These are phyloP conservation scores for Thalpophila matura DNA, from an alignment of 2,888 invertebrate genomes.

Conservation along the genomic window DNA sequence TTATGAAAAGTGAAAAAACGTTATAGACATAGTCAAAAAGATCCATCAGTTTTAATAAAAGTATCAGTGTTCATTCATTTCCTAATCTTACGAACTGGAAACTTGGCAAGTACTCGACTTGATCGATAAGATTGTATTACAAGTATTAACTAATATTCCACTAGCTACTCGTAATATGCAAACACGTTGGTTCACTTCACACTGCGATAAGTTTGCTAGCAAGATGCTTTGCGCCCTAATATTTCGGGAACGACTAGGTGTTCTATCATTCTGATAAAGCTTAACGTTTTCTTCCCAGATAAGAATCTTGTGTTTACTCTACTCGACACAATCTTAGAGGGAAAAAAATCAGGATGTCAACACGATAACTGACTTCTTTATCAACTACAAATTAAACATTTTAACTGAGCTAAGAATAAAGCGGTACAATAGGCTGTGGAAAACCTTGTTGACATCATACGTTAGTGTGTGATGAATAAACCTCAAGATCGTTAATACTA, in stretches of 20 bases:
- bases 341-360: constrained; percentile 85
- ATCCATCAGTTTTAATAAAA: not conserved
- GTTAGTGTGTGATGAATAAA: constrained; percentile 36
- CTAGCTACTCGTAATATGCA: constrained; percentile 21
- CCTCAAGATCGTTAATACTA: constrained; percentile 21
- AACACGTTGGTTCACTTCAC: constrained; percentile 47
- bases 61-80: constrained; percentile 2
- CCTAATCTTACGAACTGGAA: constrained; percentile 13
- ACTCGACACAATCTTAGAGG: constrained; percentile 78
- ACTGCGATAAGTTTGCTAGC: constrained; percentile 44
- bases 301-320: constrained; percentile 81
- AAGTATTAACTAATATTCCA: constrained; percentile 21
- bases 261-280: constrained; percentile 81
- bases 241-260: constrained; percentile 61
- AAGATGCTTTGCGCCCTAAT: constrained; percentile 36
- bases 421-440: constrained; percentile 41
- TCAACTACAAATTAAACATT: constrained; percentile 62
- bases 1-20: no score
- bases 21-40: no score
- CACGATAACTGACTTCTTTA: constrained; percentile 74
- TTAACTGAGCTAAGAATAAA: constrained; percentile 51
- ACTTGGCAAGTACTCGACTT: not conserved
- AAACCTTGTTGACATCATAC: constrained; percentile 21
- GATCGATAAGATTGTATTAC: constrained; percentile 21
- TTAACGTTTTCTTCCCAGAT: constrained; percentile 79